These are phyloP conservation scores for Xylota segnis DNA, from an alignment of 2,888 invertebrate species.

Conservation along the genomic window DNA sequence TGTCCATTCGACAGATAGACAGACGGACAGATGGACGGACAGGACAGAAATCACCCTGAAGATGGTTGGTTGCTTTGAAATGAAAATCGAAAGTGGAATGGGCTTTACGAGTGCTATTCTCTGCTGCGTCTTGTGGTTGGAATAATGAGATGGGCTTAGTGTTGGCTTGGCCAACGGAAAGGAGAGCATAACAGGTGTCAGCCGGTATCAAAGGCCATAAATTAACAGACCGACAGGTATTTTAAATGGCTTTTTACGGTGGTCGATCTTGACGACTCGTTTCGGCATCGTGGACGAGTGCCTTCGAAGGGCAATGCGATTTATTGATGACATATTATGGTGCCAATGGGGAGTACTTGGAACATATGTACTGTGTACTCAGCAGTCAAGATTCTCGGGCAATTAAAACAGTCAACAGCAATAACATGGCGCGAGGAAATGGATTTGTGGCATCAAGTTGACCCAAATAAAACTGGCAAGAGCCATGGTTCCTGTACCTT, in stretches of 20 bases:
- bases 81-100: constrained; percentile 34
- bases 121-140: background rate
- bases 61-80: background rate
- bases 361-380: too few relatives aligned
- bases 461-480: too few relatives aligned
- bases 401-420: too few relatives aligned
- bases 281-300: background rate
- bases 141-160: background rate
- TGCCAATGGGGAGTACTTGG: too few relatives aligned
- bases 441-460: too few relatives aligned
- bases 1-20: background rate
- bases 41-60: constrained; percentile 24
- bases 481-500: too few relatives aligned
- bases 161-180: background rate
- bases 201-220: background rate
- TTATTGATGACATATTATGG: background rate
- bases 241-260: background rate
- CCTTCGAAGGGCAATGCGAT: background rate
- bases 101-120: background rate
- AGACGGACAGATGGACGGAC: constrained; percentile 5
- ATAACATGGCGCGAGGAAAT: too few relatives aligned
- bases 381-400: too few relatives aligned
- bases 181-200: background rate
- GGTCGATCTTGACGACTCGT: background rate
- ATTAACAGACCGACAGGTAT: constrained; percentile 3